Evolutionary conservation across 2,113 vertebrate species (phyloP).

Genomic region (Dromaius novaehollandiae): DNA sequence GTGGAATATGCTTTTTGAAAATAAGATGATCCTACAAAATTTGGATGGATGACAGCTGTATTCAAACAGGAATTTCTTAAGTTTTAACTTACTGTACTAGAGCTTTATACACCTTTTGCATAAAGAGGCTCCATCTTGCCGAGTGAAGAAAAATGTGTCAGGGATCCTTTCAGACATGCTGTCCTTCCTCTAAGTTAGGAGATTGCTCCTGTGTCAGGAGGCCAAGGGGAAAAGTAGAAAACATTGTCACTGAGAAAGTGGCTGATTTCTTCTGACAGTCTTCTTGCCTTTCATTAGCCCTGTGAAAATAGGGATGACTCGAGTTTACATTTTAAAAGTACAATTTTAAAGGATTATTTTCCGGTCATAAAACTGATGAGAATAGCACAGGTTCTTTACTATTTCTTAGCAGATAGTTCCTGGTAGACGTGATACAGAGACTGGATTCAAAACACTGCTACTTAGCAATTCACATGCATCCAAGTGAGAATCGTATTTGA

Average conservation of each 20-base stretch:
- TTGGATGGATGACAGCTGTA: background rate
- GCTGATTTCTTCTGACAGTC: background rate
- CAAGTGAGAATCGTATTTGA: background rate
- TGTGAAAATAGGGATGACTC: background rate
- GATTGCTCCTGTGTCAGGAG: background rate
- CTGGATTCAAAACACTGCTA: background rate
- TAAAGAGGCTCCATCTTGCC: background rate
- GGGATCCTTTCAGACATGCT: background rate
- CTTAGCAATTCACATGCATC: background rate
- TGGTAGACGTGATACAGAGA: background rate
- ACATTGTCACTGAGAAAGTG: background rate
- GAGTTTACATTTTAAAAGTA: background rate
- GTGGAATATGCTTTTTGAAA: background rate
- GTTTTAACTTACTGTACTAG: background rate
- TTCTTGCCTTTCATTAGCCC: background rate
- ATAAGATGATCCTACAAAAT: background rate
- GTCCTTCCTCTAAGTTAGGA: background rate
- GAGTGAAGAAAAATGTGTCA: background rate
- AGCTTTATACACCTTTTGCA: background rate
- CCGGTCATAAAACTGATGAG: background rate
- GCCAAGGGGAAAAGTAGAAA: background rate
- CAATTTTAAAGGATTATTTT: background rate
- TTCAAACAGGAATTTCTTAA: background rate
- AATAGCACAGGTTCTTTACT: background rate
- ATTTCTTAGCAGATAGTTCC: background rate